Evolutionary conservation across 2,797 vertebrate species (phyloP).

Genomic region (Chelon labrosus): DNA sequence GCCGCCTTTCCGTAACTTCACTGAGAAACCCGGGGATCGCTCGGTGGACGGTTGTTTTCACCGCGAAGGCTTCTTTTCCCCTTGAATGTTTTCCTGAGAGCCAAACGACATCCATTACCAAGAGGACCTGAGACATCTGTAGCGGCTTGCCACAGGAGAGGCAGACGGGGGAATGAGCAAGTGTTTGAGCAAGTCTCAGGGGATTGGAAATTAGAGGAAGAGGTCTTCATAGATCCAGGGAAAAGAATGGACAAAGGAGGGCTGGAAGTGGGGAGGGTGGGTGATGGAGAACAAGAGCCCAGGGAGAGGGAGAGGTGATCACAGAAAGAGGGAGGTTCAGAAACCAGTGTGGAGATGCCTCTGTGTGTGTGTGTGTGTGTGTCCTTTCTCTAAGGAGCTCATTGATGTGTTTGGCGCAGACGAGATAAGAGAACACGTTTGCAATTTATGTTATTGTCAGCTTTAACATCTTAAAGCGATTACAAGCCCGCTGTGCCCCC

Average conservation of each 20-base stretch:
- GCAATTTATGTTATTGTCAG: too few relatives aligned
- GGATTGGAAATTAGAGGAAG: slow-evolving; percentile 41
- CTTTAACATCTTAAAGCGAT: too few relatives aligned
- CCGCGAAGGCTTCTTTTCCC: background rate
- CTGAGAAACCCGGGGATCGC: background rate
- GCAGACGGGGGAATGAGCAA: slow-evolving; percentile 37
- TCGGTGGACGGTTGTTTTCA: background rate
- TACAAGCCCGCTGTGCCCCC: too few relatives aligned
- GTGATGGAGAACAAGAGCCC: slow-evolving; percentile 28
- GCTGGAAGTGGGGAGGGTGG: slow-evolving; percentile 13
- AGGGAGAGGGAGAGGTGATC: slow-evolving; percentile 49
- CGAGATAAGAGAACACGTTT: slow-evolving; percentile 14
- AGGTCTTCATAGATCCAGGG: slow-evolving; percentile 7
- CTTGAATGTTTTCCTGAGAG: slow-evolving; percentile 7
- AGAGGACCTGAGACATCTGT: slow-evolving; percentile 11
- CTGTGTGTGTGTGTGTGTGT: too few relatives aligned
- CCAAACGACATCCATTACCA: slow-evolving; percentile 22
- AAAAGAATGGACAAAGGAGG: slow-evolving; percentile 14
- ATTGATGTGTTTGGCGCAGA: slow-evolving; percentile 9
- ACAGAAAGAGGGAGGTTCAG: slow-evolving; percentile 43
- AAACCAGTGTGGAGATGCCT: slow-evolving; percentile 32
- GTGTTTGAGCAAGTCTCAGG: slow-evolving; percentile 17
- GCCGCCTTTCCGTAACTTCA: slow-evolving; percentile 21
- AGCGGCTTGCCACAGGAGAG: background rate
- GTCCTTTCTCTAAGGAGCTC: too few relatives aligned